Percentiles rank a stretch among this genome's conserved stretches.
These are phyloP conservation scores for Scatophagus argus DNA, from an alignment of 2,113 vertebrate species.

Conservation along the genomic window DNA sequence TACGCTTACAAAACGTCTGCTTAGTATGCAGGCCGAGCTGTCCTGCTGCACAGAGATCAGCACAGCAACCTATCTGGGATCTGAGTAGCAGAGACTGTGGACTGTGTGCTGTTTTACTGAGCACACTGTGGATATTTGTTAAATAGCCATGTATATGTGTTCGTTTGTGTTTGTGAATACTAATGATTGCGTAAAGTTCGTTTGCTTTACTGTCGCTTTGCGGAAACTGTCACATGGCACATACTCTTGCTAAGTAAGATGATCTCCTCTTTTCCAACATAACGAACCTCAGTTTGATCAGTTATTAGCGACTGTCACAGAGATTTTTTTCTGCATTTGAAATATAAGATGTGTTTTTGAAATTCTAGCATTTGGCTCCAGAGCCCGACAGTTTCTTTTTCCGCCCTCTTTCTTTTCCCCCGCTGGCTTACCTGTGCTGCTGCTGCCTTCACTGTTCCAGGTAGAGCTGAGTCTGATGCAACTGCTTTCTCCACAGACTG, in stretches of 20 bases:
- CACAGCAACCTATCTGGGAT: constrained; percentile 19
- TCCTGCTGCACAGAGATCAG: constrained; percentile 14
- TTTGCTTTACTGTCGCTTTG: background rate
- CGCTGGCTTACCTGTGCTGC: constrained; percentile 38
- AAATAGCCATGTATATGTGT: constrained; percentile 14
- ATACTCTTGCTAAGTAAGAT: background rate
- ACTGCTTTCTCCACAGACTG: constrained; percentile 47
- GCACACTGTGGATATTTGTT: constrained; percentile 34
- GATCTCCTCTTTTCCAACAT: background rate
- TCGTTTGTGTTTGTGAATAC: constrained; percentile 6
- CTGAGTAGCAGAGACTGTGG: constrained; percentile 3
- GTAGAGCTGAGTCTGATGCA: constrained; percentile 59
- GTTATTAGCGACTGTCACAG: background rate
- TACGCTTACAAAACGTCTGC: background rate
- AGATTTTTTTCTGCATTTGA: constrained; percentile 30
- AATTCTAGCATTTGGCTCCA: constrained; percentile 22
- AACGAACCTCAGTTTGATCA: background rate
- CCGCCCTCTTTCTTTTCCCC: background rate
- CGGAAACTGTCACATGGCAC: background rate
- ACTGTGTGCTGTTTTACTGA: constrained; percentile 21
- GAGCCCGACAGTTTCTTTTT: constrained; percentile 1
- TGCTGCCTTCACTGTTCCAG: constrained; percentile 32
- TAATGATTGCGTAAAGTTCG: background rate
- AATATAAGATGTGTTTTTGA: constrained; percentile 38
- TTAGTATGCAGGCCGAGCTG: constrained; percentile 31